Base-by-base conservation (phyloP, 2,888 invertebrate genomes). In the Nomada fabriciana region DNA sequence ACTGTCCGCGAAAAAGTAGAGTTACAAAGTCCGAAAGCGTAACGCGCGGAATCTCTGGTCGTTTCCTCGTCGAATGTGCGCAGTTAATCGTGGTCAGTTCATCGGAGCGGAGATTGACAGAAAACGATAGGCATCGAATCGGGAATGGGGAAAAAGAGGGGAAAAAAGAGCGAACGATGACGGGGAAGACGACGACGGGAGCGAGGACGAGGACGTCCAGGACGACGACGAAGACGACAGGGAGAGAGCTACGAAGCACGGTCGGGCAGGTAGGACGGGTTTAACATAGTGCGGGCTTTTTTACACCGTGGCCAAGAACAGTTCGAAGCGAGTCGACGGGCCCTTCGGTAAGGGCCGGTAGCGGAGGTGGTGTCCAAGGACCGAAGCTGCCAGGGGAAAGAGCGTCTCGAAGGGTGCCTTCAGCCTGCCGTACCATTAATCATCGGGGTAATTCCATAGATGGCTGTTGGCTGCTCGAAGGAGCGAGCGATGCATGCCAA, bases 371-470 rank as follows among this genome's bases (percentile, higher is more conserved):
- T 75, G 71, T 85, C 75, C 75, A 75, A 82, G 84, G 84, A 60
- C 57, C 70, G 53, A 63, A 65, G 72, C 59, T 76, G 74, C 57
- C 73, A 50, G 75, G 63, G 61, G 73, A 50, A 67, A 63, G 82
- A 73, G 52, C 76, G 76, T 73, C 80, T 83, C 73, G 86, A 81
- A 89, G 86, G 88, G 85, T 86, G 84, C 84, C 86, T 72, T 79
- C 77, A 80, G 88, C 87, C 86, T 86, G 82, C 84, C 89, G 83
- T 89, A 88, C 91, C 93, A 93, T 93, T 93, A 93, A 93, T 93
- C 93, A 93, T 94, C 92, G 89, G 90, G 92, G 89, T 91, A 93
- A 93, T 94, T 93, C 93, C 93, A 90, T 92, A 93, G 93, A 93
- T 93, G 93, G 93, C 90, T 92, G 89, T 91, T 89, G 90, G 90